These are phyloP conservation scores for Plebejus melissa DNA, from an alignment of 2,888 invertebrate species.

Conservation along the genomic window DNA sequence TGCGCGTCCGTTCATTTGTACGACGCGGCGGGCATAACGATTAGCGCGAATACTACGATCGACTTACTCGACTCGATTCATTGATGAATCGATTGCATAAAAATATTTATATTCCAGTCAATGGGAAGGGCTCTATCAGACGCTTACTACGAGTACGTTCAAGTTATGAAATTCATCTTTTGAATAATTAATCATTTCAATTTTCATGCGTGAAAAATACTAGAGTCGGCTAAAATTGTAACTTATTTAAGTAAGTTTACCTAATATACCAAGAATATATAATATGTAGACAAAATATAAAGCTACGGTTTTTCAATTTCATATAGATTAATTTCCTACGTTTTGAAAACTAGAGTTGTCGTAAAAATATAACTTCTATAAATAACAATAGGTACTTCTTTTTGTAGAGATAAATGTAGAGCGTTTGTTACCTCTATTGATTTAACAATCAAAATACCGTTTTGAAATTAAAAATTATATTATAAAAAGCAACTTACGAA, in stretches of 20 bases:
- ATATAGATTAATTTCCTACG: too few relatives aligned
- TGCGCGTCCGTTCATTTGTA: constrained; percentile 74
- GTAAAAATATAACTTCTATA: too few relatives aligned
- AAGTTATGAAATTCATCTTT: background rate
- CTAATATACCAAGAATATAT: too few relatives aligned
- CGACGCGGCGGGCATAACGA: constrained; percentile 74
- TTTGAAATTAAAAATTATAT: background rate
- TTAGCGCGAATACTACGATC: constrained; percentile 60
- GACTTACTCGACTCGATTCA: constrained; percentile 45
- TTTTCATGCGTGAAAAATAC: background rate
- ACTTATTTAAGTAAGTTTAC: too few relatives aligned
- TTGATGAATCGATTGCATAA: constrained; percentile 63
- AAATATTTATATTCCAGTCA: constrained; percentile 31
- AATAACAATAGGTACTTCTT: too few relatives aligned
- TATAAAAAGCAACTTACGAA: constrained; percentile 57
- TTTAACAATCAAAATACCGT: constrained; percentile 26
- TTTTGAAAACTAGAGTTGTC: too few relatives aligned
- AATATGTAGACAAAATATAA: too few relatives aligned
- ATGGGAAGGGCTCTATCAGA: constrained; percentile 6
- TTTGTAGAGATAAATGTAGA: background rate
- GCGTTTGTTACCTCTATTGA: background rate
- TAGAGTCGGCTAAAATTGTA: too few relatives aligned
- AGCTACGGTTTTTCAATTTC: too few relatives aligned
- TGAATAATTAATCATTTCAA: background rate
- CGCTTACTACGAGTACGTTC: constrained; percentile 27